These are phyloP conservation scores for Macquaria ambigua DNA, from an alignment of 2,113 vertebrate genomes.

Conservation along the genomic window DNA sequence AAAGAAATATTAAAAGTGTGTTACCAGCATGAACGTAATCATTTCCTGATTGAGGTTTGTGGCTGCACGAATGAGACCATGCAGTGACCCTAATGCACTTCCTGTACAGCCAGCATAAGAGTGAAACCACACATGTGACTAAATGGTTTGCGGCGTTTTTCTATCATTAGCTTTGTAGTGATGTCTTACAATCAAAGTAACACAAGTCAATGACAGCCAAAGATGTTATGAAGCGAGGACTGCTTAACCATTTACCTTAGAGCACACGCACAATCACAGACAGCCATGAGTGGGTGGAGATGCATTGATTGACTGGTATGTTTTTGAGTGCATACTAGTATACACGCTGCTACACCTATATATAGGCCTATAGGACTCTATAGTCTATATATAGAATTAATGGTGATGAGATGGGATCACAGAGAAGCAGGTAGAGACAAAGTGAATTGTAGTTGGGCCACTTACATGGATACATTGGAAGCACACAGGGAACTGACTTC, in stretches of 20 bases:
- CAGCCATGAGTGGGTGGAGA: conserved; percentile 54
- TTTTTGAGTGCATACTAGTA: conserved; percentile 16
- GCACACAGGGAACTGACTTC: conserved; percentile 77
- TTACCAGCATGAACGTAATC: neutral
- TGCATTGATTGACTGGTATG: conserved; percentile 29
- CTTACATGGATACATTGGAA: conserved; percentile 80
- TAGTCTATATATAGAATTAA: conserved; percentile 59
- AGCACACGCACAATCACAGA: conserved; percentile 48
- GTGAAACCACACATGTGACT: conserved; percentile 24
- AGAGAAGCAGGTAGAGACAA: conserved; percentile 71
- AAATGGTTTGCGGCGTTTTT: conserved; percentile 8
- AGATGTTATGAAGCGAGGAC: conserved; percentile 26
- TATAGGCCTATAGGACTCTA: conserved; percentile 59
- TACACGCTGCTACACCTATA: conserved; percentile 57
- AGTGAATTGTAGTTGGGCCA: conserved; percentile 76
- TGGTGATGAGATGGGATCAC: conserved; percentile 61
- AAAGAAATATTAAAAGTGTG: neutral
- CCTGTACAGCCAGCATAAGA: conserved; percentile 18
- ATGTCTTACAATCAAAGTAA: conserved; percentile 11
- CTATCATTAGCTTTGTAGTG: neutral
- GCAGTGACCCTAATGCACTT: conserved; percentile 26
- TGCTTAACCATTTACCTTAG: conserved; percentile 8
- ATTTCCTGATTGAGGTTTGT: neutral
- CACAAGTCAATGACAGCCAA: conserved; percentile 23
- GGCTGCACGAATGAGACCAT: conserved; percentile 16